Base-by-base conservation (phyloP, 2,888 invertebrate species). In the Andrena hattorfiana region DNA sequence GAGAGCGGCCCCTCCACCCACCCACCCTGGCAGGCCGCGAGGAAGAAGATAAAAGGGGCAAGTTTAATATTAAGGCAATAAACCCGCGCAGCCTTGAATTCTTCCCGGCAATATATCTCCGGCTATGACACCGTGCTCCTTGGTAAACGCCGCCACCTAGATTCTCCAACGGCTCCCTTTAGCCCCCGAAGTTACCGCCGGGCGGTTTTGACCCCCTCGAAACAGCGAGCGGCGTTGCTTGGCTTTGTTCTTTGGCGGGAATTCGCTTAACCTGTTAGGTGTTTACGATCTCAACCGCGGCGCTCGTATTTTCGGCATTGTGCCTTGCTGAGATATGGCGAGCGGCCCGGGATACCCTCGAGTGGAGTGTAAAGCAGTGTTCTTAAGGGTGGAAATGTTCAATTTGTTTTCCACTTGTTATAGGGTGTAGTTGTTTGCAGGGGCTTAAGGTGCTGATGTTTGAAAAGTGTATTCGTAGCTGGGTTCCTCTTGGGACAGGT, bases 41-140 rank as follows among this genome's bases (percentile, higher is more conserved):
- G 49, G 80, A 77, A 81, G 72, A 83, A 81, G 81, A 87, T 84
- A 83, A 86, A 89, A 87, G 84, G 78, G 77, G 74, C 79, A 90
- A 90, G 84, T 90, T 91, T 90, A 87, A 91, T 91, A 91, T 91
- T 89, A 89, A 91, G 87, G 89, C 87, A 89, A 90, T 90, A 91
- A 91, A 90, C 86, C 82, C 81, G 62, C 84, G 75, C 75, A 82
- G 80, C 74, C 82, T 77, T 75, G 76, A 80, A 87, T 88, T 78
- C 80, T 66, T 70, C 77, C 77, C 28, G 63, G 35, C 74, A 35
- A 77, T 83, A 77, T 83, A 85, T 85, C 82, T 69, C 69, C 62
- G 48, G 8, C 59, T 59, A 59, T 84, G 84, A 84, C 84, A 77
- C 48, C 32, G 59, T n/a, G 64, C 59, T 23, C n/a, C 54, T 28